Evolutionary conservation across 2,113 vertebrate genomes (phyloP), one percentile per base, ranked within the genome.

Genomic region (Hirundichthys speculiger): DNA sequence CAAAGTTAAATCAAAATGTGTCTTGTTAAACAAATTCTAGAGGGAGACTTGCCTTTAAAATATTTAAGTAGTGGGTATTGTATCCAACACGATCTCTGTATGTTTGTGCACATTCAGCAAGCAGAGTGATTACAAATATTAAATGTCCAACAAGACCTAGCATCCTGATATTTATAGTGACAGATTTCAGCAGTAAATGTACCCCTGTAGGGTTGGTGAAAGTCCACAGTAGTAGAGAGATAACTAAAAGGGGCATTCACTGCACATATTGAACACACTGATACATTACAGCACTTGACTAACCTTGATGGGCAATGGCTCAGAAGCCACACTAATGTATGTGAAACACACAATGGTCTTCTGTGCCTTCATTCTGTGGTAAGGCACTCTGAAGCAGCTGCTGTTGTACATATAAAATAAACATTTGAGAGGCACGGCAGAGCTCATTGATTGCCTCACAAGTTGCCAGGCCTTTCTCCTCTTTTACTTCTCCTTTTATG

Each of bases 391-490:
- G 64, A 47, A 20, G 64, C n/a, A 38, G 69, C 48, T 46, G 53
- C 64, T 71, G 42, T 74, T 70, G 40, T 16, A 69, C 60, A 59
- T 73, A 40, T 39, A 62, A 71, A 68, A 81, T 34, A 68, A 71
- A 85, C 79, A 75, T 77, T 64, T 86, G 77, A 81, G 63, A 13
- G 3, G 50, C 69, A 63, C 69, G 67, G 64, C 69, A 60, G 50
- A 42, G 30, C 56, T 57, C 72, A 79, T 55, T 82, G 80, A 87
- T 80, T 83, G 59, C 70, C 58, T 57, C 60, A 11, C 40, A 69
- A 48, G 59, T 38, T 21, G 15, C 20, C 40, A 48, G 51, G 14
- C 46, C 51, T 69, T 39, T 57, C 58, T 38, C 30, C 12, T 38
- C 42, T 38, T 15, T 48, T 0, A 0, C 58, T 24, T 69, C 18